phyloP scores from a whole-genome alignment of 2,888 invertebrate genomes.

The Pteria penguin region DNA sequence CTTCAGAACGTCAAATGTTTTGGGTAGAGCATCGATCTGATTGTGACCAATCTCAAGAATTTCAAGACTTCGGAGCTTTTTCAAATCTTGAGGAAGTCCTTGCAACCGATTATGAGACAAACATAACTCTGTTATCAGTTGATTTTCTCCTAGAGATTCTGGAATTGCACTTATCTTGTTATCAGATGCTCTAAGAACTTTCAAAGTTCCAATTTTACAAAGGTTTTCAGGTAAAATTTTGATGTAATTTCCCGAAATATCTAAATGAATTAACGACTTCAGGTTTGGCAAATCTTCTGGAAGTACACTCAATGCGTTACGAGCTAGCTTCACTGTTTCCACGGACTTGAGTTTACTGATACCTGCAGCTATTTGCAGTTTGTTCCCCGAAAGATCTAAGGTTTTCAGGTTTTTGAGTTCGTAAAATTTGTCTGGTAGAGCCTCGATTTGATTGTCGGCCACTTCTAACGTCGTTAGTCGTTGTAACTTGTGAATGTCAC shows the following conservation, averaged over 20 bases:
- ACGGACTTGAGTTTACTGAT: constrained; percentile 66
- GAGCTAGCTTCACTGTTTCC: constrained; percentile 61
- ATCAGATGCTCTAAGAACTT: constrained; percentile 59
- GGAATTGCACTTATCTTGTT: constrained; percentile 74
- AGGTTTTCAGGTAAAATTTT: constrained; percentile 61
- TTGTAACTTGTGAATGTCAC: constrained; percentile 68
- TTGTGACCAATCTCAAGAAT: constrained; percentile 59
- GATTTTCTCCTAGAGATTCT: constrained; percentile 70
- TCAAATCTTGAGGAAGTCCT: constrained; percentile 66
- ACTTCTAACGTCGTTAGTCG: constrained; percentile 68
- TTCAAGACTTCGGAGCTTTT: constrained; percentile 65
- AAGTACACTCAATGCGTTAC: constrained; percentile 64
- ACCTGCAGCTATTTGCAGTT: constrained; percentile 56
- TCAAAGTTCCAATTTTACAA: constrained; percentile 64
- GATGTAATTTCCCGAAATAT: constrained; percentile 73
- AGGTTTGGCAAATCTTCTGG: constrained; percentile 71
- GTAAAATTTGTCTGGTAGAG: constrained; percentile 71
- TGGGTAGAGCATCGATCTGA: constrained; percentile 70
- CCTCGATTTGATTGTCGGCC: constrained; percentile 68
- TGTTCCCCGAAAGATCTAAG: constrained; percentile 71
- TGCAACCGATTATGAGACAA: constrained; percentile 64
- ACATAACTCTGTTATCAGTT: constrained; percentile 67
- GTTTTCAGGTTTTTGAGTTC: constrained; percentile 66
- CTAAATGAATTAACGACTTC: constrained; percentile 64
- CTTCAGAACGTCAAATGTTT: constrained; percentile 67